phyloP scores from a whole-genome alignment of 2,113 vertebrate species.

The Oxyruncus cristatus region DNA sequence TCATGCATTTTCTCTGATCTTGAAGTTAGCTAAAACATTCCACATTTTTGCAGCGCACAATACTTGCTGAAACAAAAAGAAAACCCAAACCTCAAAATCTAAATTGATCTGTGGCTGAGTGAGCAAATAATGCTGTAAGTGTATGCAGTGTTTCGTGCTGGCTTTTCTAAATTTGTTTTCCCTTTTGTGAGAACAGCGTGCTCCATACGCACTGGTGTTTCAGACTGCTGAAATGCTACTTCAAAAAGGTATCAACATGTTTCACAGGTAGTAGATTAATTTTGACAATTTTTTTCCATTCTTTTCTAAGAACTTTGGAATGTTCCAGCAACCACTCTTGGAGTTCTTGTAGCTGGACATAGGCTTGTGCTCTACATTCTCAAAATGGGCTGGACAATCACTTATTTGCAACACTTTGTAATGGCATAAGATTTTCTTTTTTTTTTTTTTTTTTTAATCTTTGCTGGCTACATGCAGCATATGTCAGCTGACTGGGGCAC shows the following conservation, averaged over 20 bases:
- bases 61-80: background rate
- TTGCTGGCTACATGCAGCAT: background rate
- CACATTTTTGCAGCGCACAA: background rate
- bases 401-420: background rate
- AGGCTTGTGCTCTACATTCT: background rate
- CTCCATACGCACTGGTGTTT: background rate
- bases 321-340: background rate
- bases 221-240: background rate
- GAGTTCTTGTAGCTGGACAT: background rate
- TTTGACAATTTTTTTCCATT: background rate
- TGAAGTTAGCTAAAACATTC: background rate
- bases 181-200: background rate
- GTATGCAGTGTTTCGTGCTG: background rate
- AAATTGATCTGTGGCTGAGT: background rate
- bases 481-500: background rate
- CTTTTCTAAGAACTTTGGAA: background rate
- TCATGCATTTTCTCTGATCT: background rate
- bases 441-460: background rate
- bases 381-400: background rate
- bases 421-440: background rate
- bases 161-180: conserved; percentile 20
- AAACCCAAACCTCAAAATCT: background rate
- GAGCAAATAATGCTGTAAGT: background rate
- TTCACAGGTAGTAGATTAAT: background rate
- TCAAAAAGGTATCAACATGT: background rate